phyloP scores from a whole-genome alignment of 2,888 invertebrate genomes.

The Morpho achilles region DNA sequence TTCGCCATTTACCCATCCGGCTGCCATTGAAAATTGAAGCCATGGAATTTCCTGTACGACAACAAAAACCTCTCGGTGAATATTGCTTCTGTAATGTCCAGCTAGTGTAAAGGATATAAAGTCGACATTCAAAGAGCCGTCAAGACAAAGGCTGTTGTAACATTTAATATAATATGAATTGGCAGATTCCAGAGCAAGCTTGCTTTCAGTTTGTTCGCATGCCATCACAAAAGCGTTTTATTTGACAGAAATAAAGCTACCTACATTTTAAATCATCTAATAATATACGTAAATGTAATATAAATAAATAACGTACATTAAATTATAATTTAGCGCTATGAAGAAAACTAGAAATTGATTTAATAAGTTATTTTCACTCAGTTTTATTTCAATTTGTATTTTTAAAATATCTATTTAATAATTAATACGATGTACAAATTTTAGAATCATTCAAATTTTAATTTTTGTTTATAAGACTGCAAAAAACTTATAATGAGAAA shows the following conservation, averaged over 20 bases:
- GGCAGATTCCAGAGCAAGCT: slow-evolving; percentile 46
- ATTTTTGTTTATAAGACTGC: too few relatives aligned
- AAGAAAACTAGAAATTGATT: too few relatives aligned
- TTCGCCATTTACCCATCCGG: slow-evolving; percentile 40
- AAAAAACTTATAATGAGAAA: not conserved
- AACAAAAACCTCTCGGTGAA: slow-evolving; percentile 47
- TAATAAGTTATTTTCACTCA: too few relatives aligned
- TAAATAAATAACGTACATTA: too few relatives aligned
- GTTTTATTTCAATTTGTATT: too few relatives aligned
- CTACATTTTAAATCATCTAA: not conserved
- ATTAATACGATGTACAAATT: too few relatives aligned
- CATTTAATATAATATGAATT: slow-evolving; percentile 44
- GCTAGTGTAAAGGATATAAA: slow-evolving; percentile 42
- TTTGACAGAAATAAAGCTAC: slow-evolving; percentile 33
- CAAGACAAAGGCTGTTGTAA: slow-evolving; percentile 40
- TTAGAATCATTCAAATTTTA: too few relatives aligned
- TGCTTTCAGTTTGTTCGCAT: slow-evolving; percentile 49
- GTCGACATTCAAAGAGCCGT: slow-evolving; percentile 42
- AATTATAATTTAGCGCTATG: too few relatives aligned
- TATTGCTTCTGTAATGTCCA: slow-evolving; percentile 32
- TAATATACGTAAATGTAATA: too few relatives aligned
- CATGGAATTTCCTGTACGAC: slow-evolving; percentile 60
- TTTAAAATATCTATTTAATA: too few relatives aligned
- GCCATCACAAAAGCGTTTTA: slow-evolving; percentile 50
- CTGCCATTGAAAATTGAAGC: slow-evolving; percentile 57